phyloP scores from a whole-genome alignment of 2,113 vertebrate genomes.

The Meriones unguiculatus region DNA sequence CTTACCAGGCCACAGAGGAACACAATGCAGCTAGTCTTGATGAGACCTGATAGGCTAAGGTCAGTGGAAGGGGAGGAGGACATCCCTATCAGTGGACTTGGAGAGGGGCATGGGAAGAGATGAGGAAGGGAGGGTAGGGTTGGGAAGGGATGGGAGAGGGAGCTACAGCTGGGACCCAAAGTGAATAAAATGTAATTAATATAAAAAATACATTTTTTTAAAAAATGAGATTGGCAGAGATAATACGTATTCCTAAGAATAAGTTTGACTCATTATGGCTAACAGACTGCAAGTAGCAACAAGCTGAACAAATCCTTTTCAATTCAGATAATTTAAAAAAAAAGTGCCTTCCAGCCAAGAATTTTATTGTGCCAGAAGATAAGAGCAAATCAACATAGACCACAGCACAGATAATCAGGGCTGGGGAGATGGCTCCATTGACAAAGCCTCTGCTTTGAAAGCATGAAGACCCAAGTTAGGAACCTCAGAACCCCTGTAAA shows the following conservation, averaged over 20 bases:
- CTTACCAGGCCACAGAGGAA: too few species aligned
- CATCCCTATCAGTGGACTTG: too few species aligned
- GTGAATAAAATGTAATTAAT: too few species aligned
- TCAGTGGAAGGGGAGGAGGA: too few species aligned
- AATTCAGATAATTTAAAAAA: slow-evolving; percentile 35
- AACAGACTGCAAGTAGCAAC: slow-evolving; percentile 22
- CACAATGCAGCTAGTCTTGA: too few species aligned
- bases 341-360: slow-evolving; percentile 21
- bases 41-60: too few species aligned
- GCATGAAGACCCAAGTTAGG: not conserved
- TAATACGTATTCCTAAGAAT: slow-evolving; percentile 28
- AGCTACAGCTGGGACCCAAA: too few species aligned
- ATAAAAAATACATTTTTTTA: too few species aligned
- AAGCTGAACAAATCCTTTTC: not conserved
- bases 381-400: not conserved
- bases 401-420: not conserved
- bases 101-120: too few species aligned
- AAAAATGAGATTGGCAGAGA: not conserved
- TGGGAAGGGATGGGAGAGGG: too few species aligned
- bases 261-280: slow-evolving; percentile 44
- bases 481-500: not conserved
- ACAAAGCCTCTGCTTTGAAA: not conserved
- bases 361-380: slow-evolving; percentile 24
- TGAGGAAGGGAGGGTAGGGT: too few species aligned
- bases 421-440: not conserved